phyloP scores from a whole-genome alignment of 2,888 invertebrate species.

The Drosophila demipolita region DNA sequence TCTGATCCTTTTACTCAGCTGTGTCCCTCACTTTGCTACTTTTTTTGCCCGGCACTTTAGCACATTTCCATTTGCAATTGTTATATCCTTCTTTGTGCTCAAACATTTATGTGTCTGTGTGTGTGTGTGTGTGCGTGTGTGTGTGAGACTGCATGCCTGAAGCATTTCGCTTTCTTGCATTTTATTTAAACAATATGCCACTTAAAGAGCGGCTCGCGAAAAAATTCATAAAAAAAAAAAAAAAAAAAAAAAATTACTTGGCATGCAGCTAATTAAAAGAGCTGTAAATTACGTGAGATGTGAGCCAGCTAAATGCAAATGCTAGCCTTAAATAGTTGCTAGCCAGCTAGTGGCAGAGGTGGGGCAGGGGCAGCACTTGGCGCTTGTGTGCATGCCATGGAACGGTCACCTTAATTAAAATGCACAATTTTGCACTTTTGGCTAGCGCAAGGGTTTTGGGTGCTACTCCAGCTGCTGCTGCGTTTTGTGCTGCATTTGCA shows the following conservation, averaged over 20 bases:
- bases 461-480: constrained; percentile 10
- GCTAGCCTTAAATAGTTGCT: constrained; percentile 33
- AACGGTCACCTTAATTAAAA: constrained; percentile 80
- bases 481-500: constrained; percentile 78
- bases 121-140: constrained; percentile 9
- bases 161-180: constrained; percentile 50
- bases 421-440: constrained; percentile 82
- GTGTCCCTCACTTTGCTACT: constrained; percentile 29
- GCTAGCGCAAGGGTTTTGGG: constrained; percentile 40
- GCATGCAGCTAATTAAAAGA: constrained; percentile 77
- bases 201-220: constrained; percentile 65
- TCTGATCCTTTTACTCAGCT: constrained; percentile 45
- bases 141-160: constrained; percentile 34
- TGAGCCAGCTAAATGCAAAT: constrained; percentile 68
- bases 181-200: constrained; percentile 67
- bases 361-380: not conserved
- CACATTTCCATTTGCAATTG: constrained; percentile 80
- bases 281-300: constrained; percentile 74
- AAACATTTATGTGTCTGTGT: constrained; percentile 35
- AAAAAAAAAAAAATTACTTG: constrained; percentile 29
- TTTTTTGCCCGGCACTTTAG: constrained; percentile 69
- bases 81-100: constrained; percentile 73
- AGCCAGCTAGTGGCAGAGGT: not conserved
- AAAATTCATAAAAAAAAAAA: constrained; percentile 66
- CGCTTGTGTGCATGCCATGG: constrained; percentile 56